Evolutionary conservation across 2,797 vertebrate genomes (phyloP), one percentile per base, ranked within the genome.

Genomic region (Forpus xanthops): DNA sequence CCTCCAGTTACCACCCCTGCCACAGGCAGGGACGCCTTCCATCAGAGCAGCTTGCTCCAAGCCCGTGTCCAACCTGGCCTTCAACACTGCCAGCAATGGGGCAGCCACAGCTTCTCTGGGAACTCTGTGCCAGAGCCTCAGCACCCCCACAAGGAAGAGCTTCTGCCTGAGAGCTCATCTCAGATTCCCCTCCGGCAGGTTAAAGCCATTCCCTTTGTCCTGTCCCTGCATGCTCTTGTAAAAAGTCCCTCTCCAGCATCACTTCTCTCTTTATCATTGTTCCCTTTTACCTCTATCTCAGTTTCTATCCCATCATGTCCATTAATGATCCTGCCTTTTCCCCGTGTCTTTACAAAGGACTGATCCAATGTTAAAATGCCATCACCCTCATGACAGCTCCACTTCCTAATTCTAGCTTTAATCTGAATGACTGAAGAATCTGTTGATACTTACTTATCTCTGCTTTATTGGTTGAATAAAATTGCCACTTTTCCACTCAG

Each of bases 401-500:
- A 27, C 13, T 47, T 55, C n/a, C 28, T 20, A 19, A 1, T 28
- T 53, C 17, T 9, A 3, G 6, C 62, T 81, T 15, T 53, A 12
- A 72, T 8, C 2, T 35, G 5, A 85, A 77, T 24, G n/a, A 33
- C 31, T 60, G 20, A 64, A 74, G 28, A 44, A 30, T 35, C 25
- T 55, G n/a, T 25, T 20, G 24, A 5, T 73, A 66, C 66, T 60
- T 92, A 60, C 75, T 81, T 19, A 65, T 23, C 28, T 28, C 2
- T 58, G 30, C 55, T 15, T 72, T 55, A 64, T 33, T 9, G 8
- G 65, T 0, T 8, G 6, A 18, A 83, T 41, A 8, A 27, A 88
- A 6, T 0, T 28, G 19, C 17, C 5, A 3, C 27, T 12, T 56
- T n/a, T 15, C 14, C 2, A 0, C 68, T 55, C 52, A 19, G 3